Evolutionary conservation across 2,888 invertebrate species (phyloP).

Genomic region (Tachina fera): DNA sequence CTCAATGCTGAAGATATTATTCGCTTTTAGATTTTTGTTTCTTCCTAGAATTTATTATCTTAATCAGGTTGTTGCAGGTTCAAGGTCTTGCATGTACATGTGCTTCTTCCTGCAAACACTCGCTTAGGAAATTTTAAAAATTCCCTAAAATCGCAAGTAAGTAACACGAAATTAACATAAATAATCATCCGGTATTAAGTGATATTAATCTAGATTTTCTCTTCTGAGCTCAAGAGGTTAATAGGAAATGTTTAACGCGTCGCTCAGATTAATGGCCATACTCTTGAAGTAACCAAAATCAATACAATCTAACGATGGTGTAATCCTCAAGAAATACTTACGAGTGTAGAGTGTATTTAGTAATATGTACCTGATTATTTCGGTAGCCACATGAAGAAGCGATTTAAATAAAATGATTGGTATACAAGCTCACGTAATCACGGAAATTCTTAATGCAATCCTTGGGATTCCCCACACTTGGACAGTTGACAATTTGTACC

Average conservation of each 20-base stretch:
- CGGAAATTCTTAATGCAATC: constrained; percentile 56
- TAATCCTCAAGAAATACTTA: constrained; percentile 52
- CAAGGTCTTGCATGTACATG: not conserved
- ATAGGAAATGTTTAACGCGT: constrained; percentile 27
- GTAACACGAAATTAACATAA: not conserved
- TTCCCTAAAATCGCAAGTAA: constrained; percentile 41
- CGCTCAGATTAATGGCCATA: constrained; percentile 2
- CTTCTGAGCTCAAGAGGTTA: constrained; percentile 23
- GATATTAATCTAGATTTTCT: constrained; percentile 10
- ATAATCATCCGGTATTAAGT: constrained; percentile 54
- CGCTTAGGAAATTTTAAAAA: constrained; percentile 18
- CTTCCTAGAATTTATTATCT: too few relatives aligned
- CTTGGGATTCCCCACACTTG: constrained; percentile 62
- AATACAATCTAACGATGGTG: constrained; percentile 29
- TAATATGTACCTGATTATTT: constrained; percentile 35
- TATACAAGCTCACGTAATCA: constrained; percentile 15
- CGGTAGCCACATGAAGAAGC: not conserved
- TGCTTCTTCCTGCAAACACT: not conserved
- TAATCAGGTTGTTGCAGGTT: too few relatives aligned
- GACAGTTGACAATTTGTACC: constrained; percentile 29
- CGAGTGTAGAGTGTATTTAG: not conserved
- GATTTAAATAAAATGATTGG: constrained; percentile 8
- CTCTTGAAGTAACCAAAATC: constrained; percentile 56
- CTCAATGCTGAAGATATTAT: too few relatives aligned
- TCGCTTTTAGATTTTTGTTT: too few relatives aligned